Percentiles rank a stretch among this genome's conserved stretches.
These are phyloP conservation scores for Geococcyx californianus DNA, from an alignment of 2,113 vertebrate genomes.

Conservation along the genomic window DNA sequence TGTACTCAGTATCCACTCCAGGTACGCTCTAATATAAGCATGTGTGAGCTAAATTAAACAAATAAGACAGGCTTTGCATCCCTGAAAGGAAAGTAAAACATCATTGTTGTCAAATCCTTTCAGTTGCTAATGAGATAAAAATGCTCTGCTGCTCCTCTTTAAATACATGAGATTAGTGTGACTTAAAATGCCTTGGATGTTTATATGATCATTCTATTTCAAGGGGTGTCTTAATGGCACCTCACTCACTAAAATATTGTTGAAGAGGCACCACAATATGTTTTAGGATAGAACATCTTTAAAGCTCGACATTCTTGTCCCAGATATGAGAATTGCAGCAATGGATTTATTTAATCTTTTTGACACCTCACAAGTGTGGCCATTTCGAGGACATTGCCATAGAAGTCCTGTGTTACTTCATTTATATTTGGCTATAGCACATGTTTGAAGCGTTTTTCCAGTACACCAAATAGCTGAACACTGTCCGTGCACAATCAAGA, in stretches of 20 bases:
- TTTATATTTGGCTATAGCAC: constrained; percentile 11
- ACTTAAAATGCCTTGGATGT: constrained; percentile 13
- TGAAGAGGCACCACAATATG: neutral
- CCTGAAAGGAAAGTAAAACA: constrained; percentile 58
- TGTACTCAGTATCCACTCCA: neutral
- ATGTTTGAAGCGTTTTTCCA: neutral
- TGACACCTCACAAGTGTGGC: neutral
- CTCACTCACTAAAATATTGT: neutral
- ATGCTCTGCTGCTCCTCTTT: constrained; percentile 2
- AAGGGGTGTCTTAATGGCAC: neutral
- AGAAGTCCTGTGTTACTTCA: neutral
- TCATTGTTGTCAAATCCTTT: constrained; percentile 47
- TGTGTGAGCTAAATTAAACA: constrained; percentile 48
- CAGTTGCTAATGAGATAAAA: constrained; percentile 49
- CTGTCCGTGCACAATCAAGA: neutral
- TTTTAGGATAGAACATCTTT: neutral
- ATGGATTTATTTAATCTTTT: neutral
- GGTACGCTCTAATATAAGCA: constrained; percentile 39
- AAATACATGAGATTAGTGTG: constrained; percentile 32
- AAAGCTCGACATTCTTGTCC: neutral
- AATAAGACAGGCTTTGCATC: neutral
- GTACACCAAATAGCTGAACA: neutral
- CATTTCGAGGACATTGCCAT: neutral
- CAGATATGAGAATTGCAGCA: neutral
- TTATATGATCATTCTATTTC: constrained; percentile 25